Percentiles rank a stretch among this genome's conserved stretches.
phyloP scores from a whole-genome alignment of 2,888 invertebrate genomes.

The Dioctria linearis region DNA sequence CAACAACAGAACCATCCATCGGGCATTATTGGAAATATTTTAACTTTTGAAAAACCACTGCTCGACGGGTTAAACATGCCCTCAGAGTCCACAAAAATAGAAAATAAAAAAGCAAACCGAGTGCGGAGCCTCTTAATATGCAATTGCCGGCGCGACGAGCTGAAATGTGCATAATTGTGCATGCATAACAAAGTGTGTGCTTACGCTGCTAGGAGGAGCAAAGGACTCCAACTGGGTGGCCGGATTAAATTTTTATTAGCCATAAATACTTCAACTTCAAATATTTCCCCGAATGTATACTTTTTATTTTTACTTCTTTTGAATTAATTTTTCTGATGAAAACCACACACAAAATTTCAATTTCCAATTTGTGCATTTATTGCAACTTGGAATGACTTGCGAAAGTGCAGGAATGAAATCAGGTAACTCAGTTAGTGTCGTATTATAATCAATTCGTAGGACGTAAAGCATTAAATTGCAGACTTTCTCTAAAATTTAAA shows the following conservation, averaged over 20 bases:
- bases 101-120: conserved; percentile 19
- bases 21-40: conserved; percentile 4
- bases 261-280: too few relatives aligned
- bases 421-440: too few relatives aligned
- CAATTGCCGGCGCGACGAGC: conserved; percentile 51
- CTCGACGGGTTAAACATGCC: conserved; percentile 12
- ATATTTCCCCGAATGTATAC: too few relatives aligned
- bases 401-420: too few relatives aligned
- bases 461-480: too few relatives aligned
- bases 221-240: background rate
- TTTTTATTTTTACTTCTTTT: too few relatives aligned
- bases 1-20: conserved; percentile 1
- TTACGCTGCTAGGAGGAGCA: background rate
- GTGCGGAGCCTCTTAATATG: conserved; percentile 28
- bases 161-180: conserved; percentile 54
- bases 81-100: conserved; percentile 24
- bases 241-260: conserved; percentile 26
- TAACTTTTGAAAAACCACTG: conserved; percentile 15
- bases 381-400: too few relatives aligned
- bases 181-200: conserved; percentile 39
- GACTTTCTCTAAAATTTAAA: too few relatives aligned
- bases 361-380: too few relatives aligned
- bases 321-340: too few relatives aligned
- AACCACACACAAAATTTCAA: too few relatives aligned
- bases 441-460: too few relatives aligned